Base-by-base conservation (phyloP, 2,888 invertebrate genomes). In the Coelopa pilipes region DNA sequence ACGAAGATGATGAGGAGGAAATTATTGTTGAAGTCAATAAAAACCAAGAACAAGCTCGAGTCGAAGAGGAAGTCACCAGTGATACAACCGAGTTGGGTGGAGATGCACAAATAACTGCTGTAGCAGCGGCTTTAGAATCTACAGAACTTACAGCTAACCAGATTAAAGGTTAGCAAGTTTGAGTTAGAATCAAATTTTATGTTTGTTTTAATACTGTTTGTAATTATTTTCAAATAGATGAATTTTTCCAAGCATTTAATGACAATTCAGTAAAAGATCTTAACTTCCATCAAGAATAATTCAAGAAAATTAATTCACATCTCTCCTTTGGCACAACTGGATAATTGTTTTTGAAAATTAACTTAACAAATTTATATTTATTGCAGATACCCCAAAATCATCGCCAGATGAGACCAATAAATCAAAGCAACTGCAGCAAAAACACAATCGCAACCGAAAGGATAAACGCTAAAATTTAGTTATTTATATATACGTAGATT, bases 401-500 rank as follows among this genome's bases (percentile, higher is more conserved):
- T 21, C 63, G n/a, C 73, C 67, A n/a, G 76, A 76, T 13, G 72
- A 77, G 57, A 17, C 72, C 45, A 74, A 76, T 19, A 79, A 79
- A 68, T 55, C 72, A 55, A 69, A 73, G 13, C 74, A 68, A 62
- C 76, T 75, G 53, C 79, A 75, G 17, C 75, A 78, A 73, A 79
- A 69, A 69, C 76, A 75, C 74, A 77, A 76, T 75, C 78, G 73
- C 55, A 77, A 78, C 75, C 78, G 76, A 75, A 79, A 76, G 73
- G 79, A 68, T 59, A 78, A 78, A 65, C 78, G 76, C 74, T 79
- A 77, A 77, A 66, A 62, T 50, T 50, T 15, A 49, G 60, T 17
- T 47, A n/a, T 7, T 34, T 34, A 34, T 34, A 34, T 34, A 34
- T 34, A 34, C 34, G 7, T 34, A 34, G n/a, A n/a, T n/a, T n/a